phyloP scores from a whole-genome alignment of 2,888 invertebrate species.

The Steinernema scapterisci region DNA sequence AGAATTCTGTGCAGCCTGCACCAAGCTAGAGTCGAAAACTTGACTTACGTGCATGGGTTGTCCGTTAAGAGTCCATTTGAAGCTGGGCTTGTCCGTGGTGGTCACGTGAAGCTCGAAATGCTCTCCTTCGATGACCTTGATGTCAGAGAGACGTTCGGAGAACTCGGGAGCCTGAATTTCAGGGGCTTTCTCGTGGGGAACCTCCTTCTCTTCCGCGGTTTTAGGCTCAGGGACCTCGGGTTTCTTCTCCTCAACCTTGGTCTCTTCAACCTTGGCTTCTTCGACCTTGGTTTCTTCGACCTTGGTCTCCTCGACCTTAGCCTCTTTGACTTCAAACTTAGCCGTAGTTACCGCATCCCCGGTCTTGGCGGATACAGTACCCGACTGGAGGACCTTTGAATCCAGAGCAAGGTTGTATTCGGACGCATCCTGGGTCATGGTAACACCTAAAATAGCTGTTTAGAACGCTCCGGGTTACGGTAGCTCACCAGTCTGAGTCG shows the following conservation, averaged over 20 bases:
- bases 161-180: slow-evolving; percentile 77
- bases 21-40: background rate
- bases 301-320: background rate
- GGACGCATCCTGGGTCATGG: slow-evolving; percentile 12
- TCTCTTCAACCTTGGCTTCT: slow-evolving; percentile 37
- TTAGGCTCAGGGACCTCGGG: slow-evolving; percentile 29
- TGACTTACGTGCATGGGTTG: slow-evolving; percentile 42
- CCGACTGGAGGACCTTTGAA: background rate
- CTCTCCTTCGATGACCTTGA: slow-evolving; percentile 73
- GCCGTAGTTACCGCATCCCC: slow-evolving; percentile 26
- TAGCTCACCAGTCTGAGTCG: slow-evolving; percentile 12
- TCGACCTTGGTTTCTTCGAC: slow-evolving; percentile 33
- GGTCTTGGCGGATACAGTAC: slow-evolving; percentile 10
- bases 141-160: slow-evolving; percentile 82
- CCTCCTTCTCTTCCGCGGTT: slow-evolving; percentile 33
- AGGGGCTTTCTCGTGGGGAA: slow-evolving; percentile 39
- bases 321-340: slow-evolving; percentile 29
- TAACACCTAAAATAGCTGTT: too few relatives aligned
- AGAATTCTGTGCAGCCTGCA: background rate
- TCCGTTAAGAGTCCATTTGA: slow-evolving; percentile 74
- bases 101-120: slow-evolving; percentile 57
- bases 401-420: slow-evolving; percentile 9
- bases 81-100: slow-evolving; percentile 73
- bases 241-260: slow-evolving; percentile 31
- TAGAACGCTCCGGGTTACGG: background rate